A percentile compares a stretch with the other conserved stretches of the same genome.
Conservation (phyloP, 2,888 invertebrate species). For the Nephrotoma guestfalica region DNA sequence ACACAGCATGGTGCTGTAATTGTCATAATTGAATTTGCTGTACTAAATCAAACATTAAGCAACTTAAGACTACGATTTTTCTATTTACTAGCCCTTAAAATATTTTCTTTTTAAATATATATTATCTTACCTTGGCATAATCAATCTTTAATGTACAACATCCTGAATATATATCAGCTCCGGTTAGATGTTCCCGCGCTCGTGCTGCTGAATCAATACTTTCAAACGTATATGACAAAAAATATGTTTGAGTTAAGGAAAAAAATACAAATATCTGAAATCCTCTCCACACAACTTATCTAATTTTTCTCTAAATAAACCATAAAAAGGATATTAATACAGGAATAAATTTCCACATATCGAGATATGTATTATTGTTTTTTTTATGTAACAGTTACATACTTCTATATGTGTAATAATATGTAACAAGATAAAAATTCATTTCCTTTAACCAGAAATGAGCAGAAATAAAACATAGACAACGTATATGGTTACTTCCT, state of each 20-base stretch:
- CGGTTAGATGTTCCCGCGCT: conserved; percentile 90
- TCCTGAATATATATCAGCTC: conserved; percentile 98
- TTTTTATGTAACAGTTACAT: background rate
- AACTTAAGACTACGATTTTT: no score
- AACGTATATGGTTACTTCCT: background rate
- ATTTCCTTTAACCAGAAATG: background rate
- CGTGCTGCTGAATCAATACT: conserved; percentile 83
- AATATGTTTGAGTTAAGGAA: conserved; percentile 41
- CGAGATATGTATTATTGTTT: background rate
- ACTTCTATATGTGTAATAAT: background rate
- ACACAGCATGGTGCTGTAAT: no score
- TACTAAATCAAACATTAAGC: no score
- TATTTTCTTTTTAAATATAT: no score
- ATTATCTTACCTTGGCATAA: conserved; percentile 82
- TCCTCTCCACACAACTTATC: background rate
- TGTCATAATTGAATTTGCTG: no score
- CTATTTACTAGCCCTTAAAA: no score
- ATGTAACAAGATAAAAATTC: background rate
- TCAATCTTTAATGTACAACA: conserved; percentile 99
- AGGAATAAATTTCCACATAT: background rate
- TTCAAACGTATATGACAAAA: conserved; percentile 54
- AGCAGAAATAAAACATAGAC: background rate
- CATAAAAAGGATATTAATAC: conserved; percentile 1
- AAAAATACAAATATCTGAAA: conserved; percentile 10
- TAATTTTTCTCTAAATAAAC: background rate